phyloP scores from a whole-genome alignment of 1,140 invertebrate species.

The Drosophila virilis region DNA sequence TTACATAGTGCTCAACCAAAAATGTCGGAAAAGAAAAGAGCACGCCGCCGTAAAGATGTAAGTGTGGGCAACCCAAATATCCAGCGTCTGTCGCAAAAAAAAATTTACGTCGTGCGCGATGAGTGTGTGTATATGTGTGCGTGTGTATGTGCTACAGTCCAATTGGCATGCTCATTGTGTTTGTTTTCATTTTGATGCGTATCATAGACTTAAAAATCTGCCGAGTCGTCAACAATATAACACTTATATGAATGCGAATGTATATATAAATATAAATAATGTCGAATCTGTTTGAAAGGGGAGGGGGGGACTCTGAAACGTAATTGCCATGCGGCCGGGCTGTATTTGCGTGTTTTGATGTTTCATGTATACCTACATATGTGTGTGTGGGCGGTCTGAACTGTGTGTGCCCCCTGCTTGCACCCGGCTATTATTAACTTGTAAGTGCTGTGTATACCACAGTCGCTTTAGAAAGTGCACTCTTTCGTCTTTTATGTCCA shows the following conservation, averaged over 20 bases:
- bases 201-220: conserved; percentile 4
- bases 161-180: conserved; percentile 55
- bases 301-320: conserved; percentile 1
- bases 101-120: conserved; percentile 14
- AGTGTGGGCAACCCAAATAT: conserved; percentile 37
- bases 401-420: conserved; percentile 5
- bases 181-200: conserved; percentile 62
- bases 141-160: conserved; percentile 43
- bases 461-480: neutral
- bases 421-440: conserved; percentile 62
- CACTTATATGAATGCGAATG: conserved; percentile 21
- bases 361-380: conserved; percentile 3
- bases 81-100: conserved; percentile 10
- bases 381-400: conserved; percentile 20
- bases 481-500: conserved; percentile 4
- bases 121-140: conserved; percentile 11
- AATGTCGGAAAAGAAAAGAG: conserved; percentile 83
- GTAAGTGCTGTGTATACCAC: conserved; percentile 21
- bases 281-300: neutral
- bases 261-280: neutral
- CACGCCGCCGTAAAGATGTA: conserved; percentile 83
- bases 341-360: conserved; percentile 12
- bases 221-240: conserved; percentile 14
- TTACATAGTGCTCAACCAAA: conserved; percentile 19
- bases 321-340: conserved; percentile 16